Conservation (phyloP, 2,113 vertebrate species). For the Halichoeres trimaculatus region DNA sequence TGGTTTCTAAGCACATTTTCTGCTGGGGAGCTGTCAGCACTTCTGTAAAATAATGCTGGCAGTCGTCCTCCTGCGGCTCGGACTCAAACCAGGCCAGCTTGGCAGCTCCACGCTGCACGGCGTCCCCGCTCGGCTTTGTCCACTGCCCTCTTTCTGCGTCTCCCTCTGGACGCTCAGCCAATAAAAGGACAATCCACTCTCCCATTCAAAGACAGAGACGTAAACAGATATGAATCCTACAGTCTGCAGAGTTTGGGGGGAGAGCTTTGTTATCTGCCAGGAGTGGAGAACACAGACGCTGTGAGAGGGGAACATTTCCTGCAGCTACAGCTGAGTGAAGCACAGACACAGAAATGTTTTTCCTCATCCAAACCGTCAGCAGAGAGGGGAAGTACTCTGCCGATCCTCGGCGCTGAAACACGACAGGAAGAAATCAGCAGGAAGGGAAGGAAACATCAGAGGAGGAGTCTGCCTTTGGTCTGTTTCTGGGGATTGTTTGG, state of each 20-base stretch:
- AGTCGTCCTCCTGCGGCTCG: not conserved
- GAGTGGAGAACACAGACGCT: not conserved
- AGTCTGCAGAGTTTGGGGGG: not conserved
- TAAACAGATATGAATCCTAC: constrained; percentile 5
- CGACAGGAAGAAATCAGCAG: not conserved
- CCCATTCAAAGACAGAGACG: no score
- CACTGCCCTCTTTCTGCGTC: not conserved
- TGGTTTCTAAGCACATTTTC: constrained; percentile 68
- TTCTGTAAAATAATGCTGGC: constrained; percentile 41
- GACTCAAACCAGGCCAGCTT: constrained; percentile 22
- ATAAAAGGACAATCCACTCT: no score
- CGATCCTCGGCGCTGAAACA: not conserved
- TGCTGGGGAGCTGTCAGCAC: constrained; percentile 48
- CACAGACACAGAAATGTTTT: not conserved
- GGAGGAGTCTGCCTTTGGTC: no score
- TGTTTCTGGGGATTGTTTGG: no score
- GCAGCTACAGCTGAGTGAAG: not conserved
- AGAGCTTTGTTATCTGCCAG: not conserved
- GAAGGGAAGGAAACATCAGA: not conserved
- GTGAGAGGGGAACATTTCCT: not conserved
- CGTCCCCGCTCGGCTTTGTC: not conserved
- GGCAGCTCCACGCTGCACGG: not conserved
- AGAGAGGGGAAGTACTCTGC: not conserved
- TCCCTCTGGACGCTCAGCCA: not conserved
- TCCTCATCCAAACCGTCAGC: not conserved